Percentiles rank a stretch among this genome's conserved stretches.
Conservation (phyloP, 2,113 vertebrate genomes). For the Galemys pyrenaicus region DNA sequence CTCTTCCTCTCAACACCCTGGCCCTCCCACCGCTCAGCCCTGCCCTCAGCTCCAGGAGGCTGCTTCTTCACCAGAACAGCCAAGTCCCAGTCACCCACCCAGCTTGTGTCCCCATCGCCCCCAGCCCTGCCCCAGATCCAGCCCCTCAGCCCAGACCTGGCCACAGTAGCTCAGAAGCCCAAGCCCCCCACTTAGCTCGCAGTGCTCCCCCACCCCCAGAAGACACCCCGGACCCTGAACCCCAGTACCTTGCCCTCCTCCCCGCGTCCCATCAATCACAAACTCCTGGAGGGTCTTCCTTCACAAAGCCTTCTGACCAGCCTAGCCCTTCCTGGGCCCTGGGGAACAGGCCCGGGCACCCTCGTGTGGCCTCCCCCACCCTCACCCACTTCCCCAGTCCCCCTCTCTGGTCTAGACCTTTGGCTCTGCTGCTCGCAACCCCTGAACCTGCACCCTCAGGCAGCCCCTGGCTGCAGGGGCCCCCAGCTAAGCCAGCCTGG, state of each 20-base stretch:
- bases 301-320: accelerated
- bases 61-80: not conserved
- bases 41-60: not conserved
- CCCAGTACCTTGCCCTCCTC: not conserved
- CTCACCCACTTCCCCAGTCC: not conserved
- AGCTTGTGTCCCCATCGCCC: not conserved
- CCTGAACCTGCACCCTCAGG: not conserved
- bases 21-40: not conserved
- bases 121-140: no score
- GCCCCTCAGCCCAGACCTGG: not conserved
- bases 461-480: no score
- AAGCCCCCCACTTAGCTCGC: no score
- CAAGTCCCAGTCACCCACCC: not conserved
- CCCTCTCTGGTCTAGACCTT: not conserved
- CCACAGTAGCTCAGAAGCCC: no score
- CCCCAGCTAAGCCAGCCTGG: no score
- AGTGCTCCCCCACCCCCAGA: not conserved
- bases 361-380: not conserved
- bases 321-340: not conserved
- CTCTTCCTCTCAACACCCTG: no score
- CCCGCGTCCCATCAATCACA: not conserved
- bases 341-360: not conserved
- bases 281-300: not conserved
- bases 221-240: not conserved
- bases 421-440: not conserved